Percentiles rank a stretch among this genome's conserved stretches.
Evolutionary conservation across 2,797 vertebrate species (phyloP).

Genomic region (Megaceryle alcyon): DNA sequence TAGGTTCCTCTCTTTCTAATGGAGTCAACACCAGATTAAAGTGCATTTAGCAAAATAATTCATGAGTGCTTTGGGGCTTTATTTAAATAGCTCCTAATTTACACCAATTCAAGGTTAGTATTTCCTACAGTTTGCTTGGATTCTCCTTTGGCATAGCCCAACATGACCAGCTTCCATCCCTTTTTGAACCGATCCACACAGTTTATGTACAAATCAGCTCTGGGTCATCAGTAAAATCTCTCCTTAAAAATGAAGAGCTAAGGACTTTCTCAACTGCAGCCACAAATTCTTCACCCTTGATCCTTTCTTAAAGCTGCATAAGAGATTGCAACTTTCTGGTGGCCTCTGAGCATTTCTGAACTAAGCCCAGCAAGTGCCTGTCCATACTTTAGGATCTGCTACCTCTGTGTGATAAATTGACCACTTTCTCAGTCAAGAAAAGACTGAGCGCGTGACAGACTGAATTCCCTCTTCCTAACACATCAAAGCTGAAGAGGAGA

Average conservation of each 20-base stretch:
- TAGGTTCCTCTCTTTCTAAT: background rate
- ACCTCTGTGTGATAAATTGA: background rate
- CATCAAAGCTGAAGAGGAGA: background rate
- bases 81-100: background rate
- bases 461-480: background rate
- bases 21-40: background rate
- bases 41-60: background rate
- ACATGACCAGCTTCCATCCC: background rate
- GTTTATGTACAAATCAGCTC: background rate
- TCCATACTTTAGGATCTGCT: background rate
- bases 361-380: background rate
- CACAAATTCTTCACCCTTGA: background rate
- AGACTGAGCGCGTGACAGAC: background rate
- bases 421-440: background rate
- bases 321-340: background rate
- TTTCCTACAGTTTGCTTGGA: background rate
- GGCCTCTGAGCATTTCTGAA: background rate
- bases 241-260: background rate
- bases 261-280: too few species aligned
- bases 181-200: background rate
- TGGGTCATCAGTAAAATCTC: background rate
- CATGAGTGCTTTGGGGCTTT: background rate
- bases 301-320: background rate
- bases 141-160: background rate
- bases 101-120: background rate